Base-by-base conservation (phyloP, 2,797 vertebrate genomes). In the Chaunax sp. region DNA sequence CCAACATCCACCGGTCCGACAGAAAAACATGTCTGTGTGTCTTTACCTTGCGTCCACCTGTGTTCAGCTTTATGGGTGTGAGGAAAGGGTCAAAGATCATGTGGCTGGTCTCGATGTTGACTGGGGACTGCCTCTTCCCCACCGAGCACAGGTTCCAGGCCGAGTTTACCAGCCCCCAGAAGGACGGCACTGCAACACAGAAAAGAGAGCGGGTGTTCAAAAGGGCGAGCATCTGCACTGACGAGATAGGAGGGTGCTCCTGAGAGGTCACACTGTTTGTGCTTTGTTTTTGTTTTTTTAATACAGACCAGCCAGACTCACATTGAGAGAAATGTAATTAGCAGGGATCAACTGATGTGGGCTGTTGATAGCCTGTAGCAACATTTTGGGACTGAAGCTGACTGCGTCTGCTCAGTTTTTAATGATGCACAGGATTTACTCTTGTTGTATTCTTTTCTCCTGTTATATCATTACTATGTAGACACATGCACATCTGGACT, bases 71-170 rank as follows among this genome's bases (percentile, higher is more conserved):
- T 68, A 99, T 95, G 16, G 97, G 96, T 1, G 94, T 97, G 89
- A 99, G 93, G 91, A 98, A 99, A 33, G 97, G 98, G 89, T 99
- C 98, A 72, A 99, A 99, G 91, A 99, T 99, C 98, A 99, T 99
- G 93, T 98, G 97, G 88, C 96, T 98, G 84, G 98, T 99, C 94
- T 99, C 97, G 72, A 99, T 98, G 94, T 99, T 98, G 88, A 99
- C 96, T 13, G 98, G 97, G 0, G 98, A 99, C 92, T 99, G 98
- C 64, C 96, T 94, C 90, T 99, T 99, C 58, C 98, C 98, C 64
- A 98, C 97, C 1, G 98, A 98, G 91, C 98, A 99, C 80, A 99
- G 95, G 91, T 99, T 99, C 98, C 98, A 99, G 69, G 97, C 98
- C 11, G 98, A 99, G 93, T 99, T 99, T 73, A 99, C 98, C 92